Base-by-base conservation (phyloP, 1,140 invertebrate species). In the Pseudomyrmex gracilis region DNA sequence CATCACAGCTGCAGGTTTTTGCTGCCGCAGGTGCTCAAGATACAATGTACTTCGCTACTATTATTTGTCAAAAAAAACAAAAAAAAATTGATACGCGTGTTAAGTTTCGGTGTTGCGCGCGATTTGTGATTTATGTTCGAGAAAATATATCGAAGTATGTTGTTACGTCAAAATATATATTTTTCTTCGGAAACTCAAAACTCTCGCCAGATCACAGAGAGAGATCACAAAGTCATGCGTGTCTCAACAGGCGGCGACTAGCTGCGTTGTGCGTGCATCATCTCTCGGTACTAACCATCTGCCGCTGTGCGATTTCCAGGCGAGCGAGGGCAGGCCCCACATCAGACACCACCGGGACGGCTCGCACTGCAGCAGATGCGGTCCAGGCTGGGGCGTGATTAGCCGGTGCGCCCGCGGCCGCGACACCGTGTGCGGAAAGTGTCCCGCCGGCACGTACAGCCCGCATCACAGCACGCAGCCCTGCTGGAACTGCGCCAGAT, bases 401-500 rank as follows among this genome's bases (percentile, higher is more conserved):
- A 87, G 93, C 82, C 90, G 84, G 13, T 94, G 94, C 86, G 77
- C 87, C 17, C 80, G 90, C 13, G 90, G 92, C 20, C 87, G 82
- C 47, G 93, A 95, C 87, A 95, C 94, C n/a, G 87, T 90, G 43
- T 95, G 95, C 87, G 84, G 83, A 4, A 91, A 92, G 12, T 95
- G 95, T 82, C 73, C 83, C 0, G 70, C 84, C 1, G 94, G 94
- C 22, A 93, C 92, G 1, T 95, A 95, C 89, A 94, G 94, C 73
- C 93, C 93, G 0, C 95, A 95, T 80, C 93, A 94, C 88, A 93
- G 91, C 73, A 91, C 85, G 3, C 92, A 93, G 24, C 92, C 93
- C 2, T 95, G 95, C 63, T 95, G 93, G 93, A 93, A 94, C 53
- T 95, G 95, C 85, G 95, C 95, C 5, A 90, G 93, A 22, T 95